These are phyloP conservation scores for Tringa solitaria DNA, from an alignment of 2,113 vertebrate genomes.

Conservation along the genomic window DNA sequence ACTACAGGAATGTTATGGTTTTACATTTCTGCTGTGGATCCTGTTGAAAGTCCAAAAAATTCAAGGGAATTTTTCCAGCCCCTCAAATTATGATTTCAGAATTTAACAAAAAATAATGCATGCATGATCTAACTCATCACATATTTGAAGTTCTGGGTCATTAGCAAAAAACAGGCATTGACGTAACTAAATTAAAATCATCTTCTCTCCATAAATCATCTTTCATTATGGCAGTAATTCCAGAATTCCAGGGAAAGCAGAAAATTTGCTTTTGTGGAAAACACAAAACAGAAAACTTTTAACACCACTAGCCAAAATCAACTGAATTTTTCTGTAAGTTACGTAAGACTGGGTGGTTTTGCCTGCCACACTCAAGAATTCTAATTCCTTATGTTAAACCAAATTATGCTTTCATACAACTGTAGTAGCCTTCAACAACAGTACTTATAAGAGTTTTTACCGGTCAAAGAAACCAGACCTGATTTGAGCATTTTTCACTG, in stretches of 20 bases:
- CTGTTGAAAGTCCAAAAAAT: background rate
- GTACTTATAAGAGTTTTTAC: background rate
- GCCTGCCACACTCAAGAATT: background rate
- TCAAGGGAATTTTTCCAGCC: background rate
- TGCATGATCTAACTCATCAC: background rate
- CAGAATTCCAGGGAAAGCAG: background rate
- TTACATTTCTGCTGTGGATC: background rate
- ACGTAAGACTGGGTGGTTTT: accelerated
- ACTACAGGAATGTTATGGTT: background rate
- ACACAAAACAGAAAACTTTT: background rate
- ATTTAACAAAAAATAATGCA: background rate
- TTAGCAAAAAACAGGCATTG: background rate
- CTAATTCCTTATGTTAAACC: background rate
- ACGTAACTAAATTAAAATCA: background rate
- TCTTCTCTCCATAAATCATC: background rate
- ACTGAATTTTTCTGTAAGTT: background rate
- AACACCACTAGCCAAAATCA: background rate
- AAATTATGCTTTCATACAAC: background rate
- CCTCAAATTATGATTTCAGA: background rate
- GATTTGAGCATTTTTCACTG: background rate
- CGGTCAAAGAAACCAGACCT: background rate
- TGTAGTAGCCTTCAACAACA: background rate
- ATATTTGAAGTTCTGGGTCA: background rate
- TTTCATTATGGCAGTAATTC: background rate
- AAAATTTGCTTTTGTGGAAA: background rate